Conservation (phyloP, 1,140 invertebrate genomes). For the Papilio helenus region DNA sequence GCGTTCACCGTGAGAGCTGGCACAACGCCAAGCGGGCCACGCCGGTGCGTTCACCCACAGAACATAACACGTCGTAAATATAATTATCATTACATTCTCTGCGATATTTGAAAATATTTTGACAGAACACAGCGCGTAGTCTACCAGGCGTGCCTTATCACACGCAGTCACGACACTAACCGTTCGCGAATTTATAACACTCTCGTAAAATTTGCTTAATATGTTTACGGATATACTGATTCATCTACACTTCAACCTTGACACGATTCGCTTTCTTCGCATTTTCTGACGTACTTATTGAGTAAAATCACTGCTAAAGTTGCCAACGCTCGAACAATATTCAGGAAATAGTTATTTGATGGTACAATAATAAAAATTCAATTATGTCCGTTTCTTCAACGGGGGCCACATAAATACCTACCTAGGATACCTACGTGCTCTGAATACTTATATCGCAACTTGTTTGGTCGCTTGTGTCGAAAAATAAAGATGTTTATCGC, state of each 20-base stretch:
- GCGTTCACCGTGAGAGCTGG: slow-evolving; percentile 74
- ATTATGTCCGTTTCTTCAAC: neutral
- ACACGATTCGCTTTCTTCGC: slow-evolving; percentile 9
- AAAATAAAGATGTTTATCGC: slow-evolving; percentile 36
- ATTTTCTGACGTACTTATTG: neutral
- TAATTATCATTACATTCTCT: slow-evolving; percentile 53
- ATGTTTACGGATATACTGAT: slow-evolving; percentile 33
- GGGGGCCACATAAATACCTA: slow-evolving; percentile 10
- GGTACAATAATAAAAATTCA: slow-evolving; percentile 15
- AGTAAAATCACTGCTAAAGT: neutral
- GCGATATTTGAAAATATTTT: slow-evolving; percentile 48
- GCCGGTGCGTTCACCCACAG: slow-evolving; percentile 69
- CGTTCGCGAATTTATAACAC: slow-evolving; percentile 19
- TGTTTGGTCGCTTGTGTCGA: slow-evolving; percentile 34
- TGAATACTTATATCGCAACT: slow-evolving; percentile 36
- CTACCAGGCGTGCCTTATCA: slow-evolving; percentile 30
- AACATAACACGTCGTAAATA: slow-evolving; percentile 62
- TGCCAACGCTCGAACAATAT: neutral
- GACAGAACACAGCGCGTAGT: slow-evolving; percentile 17
- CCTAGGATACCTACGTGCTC: slow-evolving; percentile 34
- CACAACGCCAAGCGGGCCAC: slow-evolving; percentile 71
- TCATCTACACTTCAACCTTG: slow-evolving; percentile 32
- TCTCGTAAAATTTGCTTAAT: slow-evolving; percentile 39
- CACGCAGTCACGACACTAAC: neutral
- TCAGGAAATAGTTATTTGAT: neutral